A percentile compares a stretch with the other conserved stretches of the same genome.
phyloP scores from a whole-genome alignment of 2,797 vertebrate genomes.

The Balearica regulorum region DNA sequence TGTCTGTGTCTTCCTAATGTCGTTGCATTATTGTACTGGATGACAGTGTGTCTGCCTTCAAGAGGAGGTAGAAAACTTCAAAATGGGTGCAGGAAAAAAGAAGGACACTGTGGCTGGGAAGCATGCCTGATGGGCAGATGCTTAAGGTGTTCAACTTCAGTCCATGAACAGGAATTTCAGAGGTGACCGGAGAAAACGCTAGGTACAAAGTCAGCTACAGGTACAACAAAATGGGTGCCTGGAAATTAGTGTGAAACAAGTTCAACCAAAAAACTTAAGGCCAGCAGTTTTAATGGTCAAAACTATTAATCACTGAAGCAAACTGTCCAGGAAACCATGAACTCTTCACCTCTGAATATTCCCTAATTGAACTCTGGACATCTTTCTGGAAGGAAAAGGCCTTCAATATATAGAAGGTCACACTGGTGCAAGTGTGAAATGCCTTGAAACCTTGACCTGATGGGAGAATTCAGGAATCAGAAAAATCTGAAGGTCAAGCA shows the following conservation, averaged over 20 bases:
- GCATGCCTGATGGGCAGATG: not conserved
- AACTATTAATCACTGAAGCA: not conserved
- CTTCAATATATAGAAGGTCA: not conserved
- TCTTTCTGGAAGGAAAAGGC: not conserved
- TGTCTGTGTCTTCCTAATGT: not conserved
- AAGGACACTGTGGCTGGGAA: not conserved
- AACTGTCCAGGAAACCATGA: not conserved
- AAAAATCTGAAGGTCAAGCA: not conserved
- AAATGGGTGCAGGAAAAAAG: not conserved
- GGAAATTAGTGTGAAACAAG: not conserved
- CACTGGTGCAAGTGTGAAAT: not conserved
- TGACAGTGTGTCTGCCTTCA: fast-evolving
- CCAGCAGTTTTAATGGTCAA: not conserved
- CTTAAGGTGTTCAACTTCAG: not conserved
- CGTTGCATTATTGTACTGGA: not conserved
- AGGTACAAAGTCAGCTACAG: not conserved
- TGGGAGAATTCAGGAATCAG: not conserved
- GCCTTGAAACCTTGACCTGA: not conserved
- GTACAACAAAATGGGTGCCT: not conserved
- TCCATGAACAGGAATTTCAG: not conserved
- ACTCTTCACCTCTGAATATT: not conserved
- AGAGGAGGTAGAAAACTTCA: not conserved
- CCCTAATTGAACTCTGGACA: not conserved
- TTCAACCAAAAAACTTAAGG: not conserved
- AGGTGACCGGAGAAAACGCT: not conserved